Conservation (phyloP, 2,888 invertebrate genomes). For the Syrphus vitripennis region DNA sequence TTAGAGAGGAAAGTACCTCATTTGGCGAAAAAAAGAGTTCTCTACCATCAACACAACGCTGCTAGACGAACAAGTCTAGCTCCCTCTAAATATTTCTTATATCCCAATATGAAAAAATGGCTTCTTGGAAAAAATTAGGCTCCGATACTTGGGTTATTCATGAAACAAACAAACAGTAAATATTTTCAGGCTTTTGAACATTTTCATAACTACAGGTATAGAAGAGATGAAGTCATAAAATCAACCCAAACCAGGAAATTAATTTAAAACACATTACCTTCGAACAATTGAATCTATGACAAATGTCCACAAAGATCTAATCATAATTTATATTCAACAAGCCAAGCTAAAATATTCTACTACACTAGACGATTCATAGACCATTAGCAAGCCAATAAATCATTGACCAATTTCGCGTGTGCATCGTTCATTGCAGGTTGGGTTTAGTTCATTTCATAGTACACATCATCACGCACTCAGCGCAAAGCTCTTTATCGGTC, state of each 20-base stretch:
- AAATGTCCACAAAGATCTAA: constrained; percentile 57
- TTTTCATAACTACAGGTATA: neutral
- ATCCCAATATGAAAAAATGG: too few relatives aligned
- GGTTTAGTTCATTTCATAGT: constrained; percentile 23
- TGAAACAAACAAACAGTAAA: too few relatives aligned
- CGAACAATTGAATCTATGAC: constrained; percentile 31
- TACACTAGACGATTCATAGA: constrained; percentile 15
- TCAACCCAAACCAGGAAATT: constrained; percentile 16
- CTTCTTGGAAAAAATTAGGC: too few relatives aligned
- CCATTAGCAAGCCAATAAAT: constrained; percentile 54
- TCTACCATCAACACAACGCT: too few relatives aligned
- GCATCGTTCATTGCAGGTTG: constrained; percentile 55
- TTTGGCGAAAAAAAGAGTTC: too few relatives aligned
- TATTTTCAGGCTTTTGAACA: too few relatives aligned
- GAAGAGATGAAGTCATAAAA: neutral
- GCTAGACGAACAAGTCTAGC: too few relatives aligned
- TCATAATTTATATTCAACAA: constrained; percentile 32
- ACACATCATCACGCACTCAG: constrained; percentile 47
- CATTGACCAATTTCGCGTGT: constrained; percentile 63
- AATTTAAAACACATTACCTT: neutral
- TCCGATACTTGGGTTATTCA: too few relatives aligned
- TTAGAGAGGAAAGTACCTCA: too few relatives aligned
- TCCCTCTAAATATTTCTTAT: too few relatives aligned
- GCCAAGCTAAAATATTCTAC: neutral
- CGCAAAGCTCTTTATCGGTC: constrained; percentile 54